phyloP scores from a whole-genome alignment of 2,797 vertebrate species.

The Mus minutoides region DNA sequence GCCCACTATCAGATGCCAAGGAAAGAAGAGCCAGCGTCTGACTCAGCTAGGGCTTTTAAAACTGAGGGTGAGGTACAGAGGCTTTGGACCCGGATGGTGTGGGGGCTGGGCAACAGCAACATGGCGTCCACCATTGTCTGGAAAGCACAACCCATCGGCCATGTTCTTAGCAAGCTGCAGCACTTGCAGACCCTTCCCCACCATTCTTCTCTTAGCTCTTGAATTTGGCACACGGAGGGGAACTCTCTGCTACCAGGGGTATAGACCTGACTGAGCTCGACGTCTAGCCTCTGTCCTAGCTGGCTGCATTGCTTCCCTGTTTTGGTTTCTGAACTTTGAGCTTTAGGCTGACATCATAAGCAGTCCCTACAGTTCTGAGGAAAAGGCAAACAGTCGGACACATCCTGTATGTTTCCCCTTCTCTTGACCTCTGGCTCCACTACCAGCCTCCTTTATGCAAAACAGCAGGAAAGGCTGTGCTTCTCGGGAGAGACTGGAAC shows the following conservation, averaged over 20 bases:
- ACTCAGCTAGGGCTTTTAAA: background rate
- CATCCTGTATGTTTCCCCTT: background rate
- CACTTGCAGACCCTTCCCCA: background rate
- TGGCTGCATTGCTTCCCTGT: background rate
- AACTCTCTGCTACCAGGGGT: background rate
- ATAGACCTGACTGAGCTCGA: background rate
- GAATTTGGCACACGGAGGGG: accelerated
- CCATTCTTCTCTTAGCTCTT: background rate
- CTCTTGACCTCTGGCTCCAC: background rate
- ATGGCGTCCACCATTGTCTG: background rate
- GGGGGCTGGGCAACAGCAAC: background rate
- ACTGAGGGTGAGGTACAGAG: background rate
- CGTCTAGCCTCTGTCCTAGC: background rate
- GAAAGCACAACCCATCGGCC: background rate
- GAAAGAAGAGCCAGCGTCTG: background rate
- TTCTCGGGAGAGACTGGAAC: background rate
- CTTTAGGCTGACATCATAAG: background rate
- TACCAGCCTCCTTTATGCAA: background rate
- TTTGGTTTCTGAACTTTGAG: background rate
- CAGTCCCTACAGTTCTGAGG: background rate
- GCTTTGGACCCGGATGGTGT: background rate
- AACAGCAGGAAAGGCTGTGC: background rate
- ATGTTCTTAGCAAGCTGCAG: background rate
- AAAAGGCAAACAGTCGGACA: conserved; percentile 19
- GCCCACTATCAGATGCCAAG: background rate